Evolutionary conservation across 2,113 vertebrate species (phyloP).

Genomic region (Pongo pygmaeus): DNA sequence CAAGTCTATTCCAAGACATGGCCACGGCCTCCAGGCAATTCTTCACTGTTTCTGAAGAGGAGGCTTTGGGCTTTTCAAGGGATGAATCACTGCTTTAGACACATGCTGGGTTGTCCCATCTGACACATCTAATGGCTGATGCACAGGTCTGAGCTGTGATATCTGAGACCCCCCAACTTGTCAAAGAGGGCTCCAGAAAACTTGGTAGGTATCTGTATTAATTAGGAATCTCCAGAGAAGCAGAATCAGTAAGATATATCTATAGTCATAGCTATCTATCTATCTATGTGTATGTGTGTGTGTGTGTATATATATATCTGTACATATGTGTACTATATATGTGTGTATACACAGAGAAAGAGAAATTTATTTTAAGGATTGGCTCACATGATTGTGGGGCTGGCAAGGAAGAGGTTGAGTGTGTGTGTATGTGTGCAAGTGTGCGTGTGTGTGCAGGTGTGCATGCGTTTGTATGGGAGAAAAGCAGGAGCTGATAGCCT

Average conservation of each 20-base stretch:
- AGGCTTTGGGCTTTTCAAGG: background rate
- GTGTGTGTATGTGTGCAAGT: background rate
- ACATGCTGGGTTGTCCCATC: background rate
- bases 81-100: background rate
- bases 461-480: background rate
- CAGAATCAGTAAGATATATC: background rate
- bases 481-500: background rate
- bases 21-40: fast-evolving
- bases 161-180: background rate
- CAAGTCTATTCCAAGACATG: fast-evolving
- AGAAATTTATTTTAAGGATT: background rate
- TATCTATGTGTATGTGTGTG: background rate
- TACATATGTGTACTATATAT: too few relatives aligned
- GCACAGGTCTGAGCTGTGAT: background rate
- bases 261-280: background rate
- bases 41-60: too few relatives aligned
- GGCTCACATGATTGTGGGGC: background rate
- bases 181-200: background rate
- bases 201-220: background rate
- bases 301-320: background rate
- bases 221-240: background rate
- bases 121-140: background rate
- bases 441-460: background rate
- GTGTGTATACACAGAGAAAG: too few relatives aligned
- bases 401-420: background rate